Base-by-base conservation (phyloP, 1,140 invertebrate genomes). In the Leptinotarsa undecemlineata region DNA sequence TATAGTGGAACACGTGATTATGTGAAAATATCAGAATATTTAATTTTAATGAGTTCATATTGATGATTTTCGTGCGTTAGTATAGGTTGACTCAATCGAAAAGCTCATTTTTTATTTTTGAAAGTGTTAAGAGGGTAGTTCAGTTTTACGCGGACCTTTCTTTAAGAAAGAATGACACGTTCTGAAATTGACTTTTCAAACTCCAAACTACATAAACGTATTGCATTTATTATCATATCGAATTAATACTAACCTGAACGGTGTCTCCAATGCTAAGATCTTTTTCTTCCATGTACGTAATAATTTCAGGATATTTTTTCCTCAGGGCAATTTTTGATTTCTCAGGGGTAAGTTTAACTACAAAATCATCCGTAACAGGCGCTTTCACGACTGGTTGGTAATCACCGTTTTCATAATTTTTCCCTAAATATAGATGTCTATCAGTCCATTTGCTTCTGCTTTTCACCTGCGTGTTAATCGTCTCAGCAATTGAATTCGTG, bases 351-450 rank as follows among this genome's bases (percentile, higher is more conserved):
- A 42, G 33, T 42, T 42, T 42, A 2, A 66, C 33, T 26, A 80
- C 20, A 60, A 82, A 79, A 72, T 80, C 72, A 8, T 74, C 60
- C 2, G 71, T 51, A 13, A 74, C 75, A 17, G 79, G 78, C 17
- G 64, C 23, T n/a, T 66, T n/a, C 14, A 74, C 64, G 4, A 71
- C 19, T 48, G 81, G 79, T 6, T 60, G 26, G 19, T 64, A 63
- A 68, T 15, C 62, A 68, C 20, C 15, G 47, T 75, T 57, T 48
- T 75, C 71, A 21, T 82, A 78, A 26, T 75, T 71, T 74, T 80
- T 77, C 51, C 86, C 86, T 64, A 87, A 75, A 79, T 84, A 87
- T 51, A 87, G 75, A 79, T 85, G 78, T 75, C 84, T 84, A 74
- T 87, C 85, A 0, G 78, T 82, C 87, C 87, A 87, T 77, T 80